These are phyloP conservation scores for Andrena fulva DNA, from an alignment of 2,888 invertebrate species.

Conservation along the genomic window DNA sequence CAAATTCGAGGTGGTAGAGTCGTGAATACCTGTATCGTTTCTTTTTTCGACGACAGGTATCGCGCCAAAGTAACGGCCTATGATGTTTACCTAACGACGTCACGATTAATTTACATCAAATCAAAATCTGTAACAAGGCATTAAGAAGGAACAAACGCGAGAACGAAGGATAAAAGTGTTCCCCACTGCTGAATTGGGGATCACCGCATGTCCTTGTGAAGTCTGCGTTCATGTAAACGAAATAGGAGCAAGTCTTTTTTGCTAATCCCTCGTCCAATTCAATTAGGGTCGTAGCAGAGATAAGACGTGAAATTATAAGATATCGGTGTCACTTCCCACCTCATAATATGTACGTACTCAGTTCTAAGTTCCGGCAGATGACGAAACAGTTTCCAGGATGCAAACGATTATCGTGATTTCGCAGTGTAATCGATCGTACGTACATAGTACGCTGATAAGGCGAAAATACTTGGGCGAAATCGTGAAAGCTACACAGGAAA, in stretches of 20 bases:
- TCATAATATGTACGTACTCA: neutral
- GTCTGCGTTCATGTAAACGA: neutral
- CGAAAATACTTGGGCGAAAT: neutral
- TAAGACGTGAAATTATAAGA: slow-evolving; percentile 13
- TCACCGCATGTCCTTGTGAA: neutral
- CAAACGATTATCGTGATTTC: slow-evolving; percentile 13
- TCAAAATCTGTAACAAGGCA: neutral
- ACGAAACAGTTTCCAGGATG: slow-evolving; percentile 13
- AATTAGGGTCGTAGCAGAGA: slow-evolving; percentile 22
- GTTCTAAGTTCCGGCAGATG: neutral
- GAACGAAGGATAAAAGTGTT: neutral
- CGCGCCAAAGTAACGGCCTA: neutral
- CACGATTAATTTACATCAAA: neutral
- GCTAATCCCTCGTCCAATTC: slow-evolving; percentile 7
- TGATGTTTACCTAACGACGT: neutral
- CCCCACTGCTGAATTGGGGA: neutral
- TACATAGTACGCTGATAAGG: no score
- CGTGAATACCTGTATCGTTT: neutral
- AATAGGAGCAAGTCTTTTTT: neutral
- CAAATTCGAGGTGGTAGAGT: slow-evolving; percentile 17
- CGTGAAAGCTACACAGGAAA: no score
- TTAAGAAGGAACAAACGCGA: neutral
- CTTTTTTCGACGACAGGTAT: neutral
- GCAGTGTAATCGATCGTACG: neutral
- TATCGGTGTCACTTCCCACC: neutral